These are phyloP conservation scores for Meta bourneti DNA, from an alignment of 2,888 invertebrate genomes.

Conservation along the genomic window DNA sequence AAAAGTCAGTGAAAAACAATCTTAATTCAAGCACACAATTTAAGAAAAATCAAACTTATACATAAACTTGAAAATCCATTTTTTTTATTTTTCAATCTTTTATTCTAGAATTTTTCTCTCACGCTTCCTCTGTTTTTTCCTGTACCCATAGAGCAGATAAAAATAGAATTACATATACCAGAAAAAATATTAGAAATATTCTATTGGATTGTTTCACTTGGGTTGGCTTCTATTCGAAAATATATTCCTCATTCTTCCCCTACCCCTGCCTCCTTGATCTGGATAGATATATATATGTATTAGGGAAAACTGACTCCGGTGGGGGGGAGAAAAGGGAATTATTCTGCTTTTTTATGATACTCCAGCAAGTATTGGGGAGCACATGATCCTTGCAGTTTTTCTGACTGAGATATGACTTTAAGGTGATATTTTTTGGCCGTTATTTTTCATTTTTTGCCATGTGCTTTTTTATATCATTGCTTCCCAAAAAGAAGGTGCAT, in stretches of 20 bases:
- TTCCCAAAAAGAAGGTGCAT: conserved; percentile 31
- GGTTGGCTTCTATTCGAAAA: conserved; percentile 56
- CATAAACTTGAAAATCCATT: neutral
- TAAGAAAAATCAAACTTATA: neutral
- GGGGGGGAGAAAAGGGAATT: conserved; percentile 42
- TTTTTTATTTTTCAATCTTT: conserved; percentile 20
- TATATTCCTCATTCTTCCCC: conserved; percentile 36
- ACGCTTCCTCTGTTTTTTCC: neutral
- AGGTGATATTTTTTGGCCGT: conserved; percentile 60
- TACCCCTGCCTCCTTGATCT: conserved; percentile 17
- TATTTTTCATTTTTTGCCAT: conserved; percentile 56
- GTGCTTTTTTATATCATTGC: conserved; percentile 20
- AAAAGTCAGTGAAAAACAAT: neutral
- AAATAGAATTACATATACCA: conserved; percentile 43
- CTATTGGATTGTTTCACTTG: conserved; percentile 65
- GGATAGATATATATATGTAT: neutral
- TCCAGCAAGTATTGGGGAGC: conserved; percentile 45
- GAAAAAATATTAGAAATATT: conserved; percentile 59
- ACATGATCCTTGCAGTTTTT: conserved; percentile 71
- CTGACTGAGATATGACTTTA: conserved; percentile 66
- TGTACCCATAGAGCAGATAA: neutral
- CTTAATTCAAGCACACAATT: neutral
- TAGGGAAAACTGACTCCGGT: conserved; percentile 12
- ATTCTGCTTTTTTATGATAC: conserved; percentile 60
- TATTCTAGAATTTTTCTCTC: neutral